Evolutionary conservation across 2,797 vertebrate species (phyloP), one percentile per base, ranked within the genome.

Genomic region (Fistularia tabacaria): DNA sequence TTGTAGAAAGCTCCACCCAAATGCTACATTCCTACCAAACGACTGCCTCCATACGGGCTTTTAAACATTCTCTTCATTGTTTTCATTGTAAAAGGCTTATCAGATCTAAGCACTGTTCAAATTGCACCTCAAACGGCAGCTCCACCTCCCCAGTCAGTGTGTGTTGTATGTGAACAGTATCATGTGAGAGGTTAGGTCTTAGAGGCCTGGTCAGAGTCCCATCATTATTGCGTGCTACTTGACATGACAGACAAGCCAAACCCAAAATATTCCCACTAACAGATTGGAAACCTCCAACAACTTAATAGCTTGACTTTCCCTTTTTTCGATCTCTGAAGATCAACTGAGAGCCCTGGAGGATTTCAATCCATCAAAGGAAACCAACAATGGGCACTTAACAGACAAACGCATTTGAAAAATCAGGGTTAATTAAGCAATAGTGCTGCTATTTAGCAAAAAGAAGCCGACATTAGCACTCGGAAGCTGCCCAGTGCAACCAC

Each of bases 11-110:
- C 76, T 69, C 70, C 77, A 71, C 77, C 77, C 73, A 73, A 64
- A 70, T 14, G 41, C 67, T 59, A 60, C 74, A 81, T 83, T 87
- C 76, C 68, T 74, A 58, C 56, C 62, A 61, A 44, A 49, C 38
- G 10, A 47, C 64, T 38, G 14, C 59, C 59, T 65, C 73, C 66
- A 69, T 78, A 67, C 54, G 74, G 59, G 45, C 75, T 71, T 66
- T 72, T 60, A 72, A 79, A 77, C 8, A 54, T 60, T 61, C 52
- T 59, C 62, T 51, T 83, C 51, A 57, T 74, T 85, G 77, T 82
- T 82, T 82, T 85, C 53, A 56, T 76, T 82, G 72, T 69, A 57
- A 67, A 77, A 63, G 47, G 57, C 74, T 83, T 77, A 87, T 85
- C 82, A 78, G 83, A 83, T 80, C 57, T 36, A 43, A 64, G 51